Base-by-base conservation (phyloP, 2,888 invertebrate genomes). In the Caenorhabditis becei region DNA sequence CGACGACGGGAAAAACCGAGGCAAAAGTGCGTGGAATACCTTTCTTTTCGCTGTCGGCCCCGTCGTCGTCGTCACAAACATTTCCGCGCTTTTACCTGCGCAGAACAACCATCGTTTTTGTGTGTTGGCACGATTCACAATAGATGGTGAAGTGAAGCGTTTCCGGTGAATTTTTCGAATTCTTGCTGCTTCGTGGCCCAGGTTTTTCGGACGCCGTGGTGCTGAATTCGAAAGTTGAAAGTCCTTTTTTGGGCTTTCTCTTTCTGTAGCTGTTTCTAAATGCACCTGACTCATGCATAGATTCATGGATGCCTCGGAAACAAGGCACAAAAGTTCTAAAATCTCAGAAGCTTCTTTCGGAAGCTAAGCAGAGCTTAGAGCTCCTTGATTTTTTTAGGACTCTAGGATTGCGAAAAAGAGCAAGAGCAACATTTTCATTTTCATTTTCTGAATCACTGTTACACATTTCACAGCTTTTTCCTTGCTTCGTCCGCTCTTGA, bases 1-100 rank as follows among this genome's bases (percentile, higher is more conserved):
- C 35, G 28, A 28, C 51, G n/a, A 10, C n/a, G 28, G 49, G 63
- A 59, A 23, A 58, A 37, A 24, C 16, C 24, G 28, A 70, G 49
- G 20, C 23, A 56, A 66, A 75, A 75, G 66, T 66, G 75, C 75
- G 59, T 66, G 74, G 74, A 74, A 74, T 74, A 74, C 74, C 74
- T 74, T 72, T 65, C 56, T 56, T 49, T 23, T 44, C 65, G 41
- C 14, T 41, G 41, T 41, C 41, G 41, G 7, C 41, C 11, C 14
- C 54, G 49, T 23, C 49, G 41, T 54, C 35, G 47, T 44, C 58
- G 58, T 75, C 66, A 61, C 54, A 59, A 61, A 37, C 59, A 61
- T 66, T 61, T 26, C 44, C 61, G 47, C 44, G 41, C 28, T 24
- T 59, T 59, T 26, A 47, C 61, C 61, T 61, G 61, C 61, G 1